Evolutionary conservation across 1,140 invertebrate genomes (phyloP).

Genomic region (Meloidogyne exigua): DNA sequence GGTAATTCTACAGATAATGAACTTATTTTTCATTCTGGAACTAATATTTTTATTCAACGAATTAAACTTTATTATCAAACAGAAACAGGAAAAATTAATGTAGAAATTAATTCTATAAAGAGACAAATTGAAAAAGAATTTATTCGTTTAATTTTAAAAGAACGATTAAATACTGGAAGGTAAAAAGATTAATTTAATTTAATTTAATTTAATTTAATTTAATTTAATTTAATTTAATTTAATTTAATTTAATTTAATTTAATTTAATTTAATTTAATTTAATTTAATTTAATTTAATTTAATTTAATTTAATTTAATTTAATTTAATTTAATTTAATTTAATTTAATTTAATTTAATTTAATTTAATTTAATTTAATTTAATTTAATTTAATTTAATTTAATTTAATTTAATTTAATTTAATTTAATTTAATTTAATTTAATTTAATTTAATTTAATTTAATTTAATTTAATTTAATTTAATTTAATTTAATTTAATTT

Average conservation of each 20-base stretch:
- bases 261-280: not conserved
- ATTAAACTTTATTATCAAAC: conserved; percentile 31
- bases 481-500: not conserved
- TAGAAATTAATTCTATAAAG: conserved; percentile 17
- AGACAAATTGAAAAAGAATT: conserved; percentile 22
- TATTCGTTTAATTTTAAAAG: conserved; percentile 18
- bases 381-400: not conserved
- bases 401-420: conserved; percentile 9
- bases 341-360: not conserved
- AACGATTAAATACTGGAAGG: conserved; percentile 20
- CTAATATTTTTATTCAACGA: conserved; percentile 59
- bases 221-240: not conserved
- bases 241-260: conserved; percentile 6
- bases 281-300: not conserved
- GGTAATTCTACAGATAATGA: conserved; percentile 57
- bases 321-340: not conserved
- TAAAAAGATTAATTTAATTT: conserved; percentile 18
- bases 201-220: not conserved
- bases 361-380: not conserved
- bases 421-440: not conserved
- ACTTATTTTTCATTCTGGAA: conserved; percentile 56
- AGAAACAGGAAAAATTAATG: conserved; percentile 7
- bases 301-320: conserved; percentile 5
- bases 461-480: conserved; percentile 6
- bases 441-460: not conserved